These are phyloP conservation scores for Sesia apiformis DNA, from an alignment of 2,888 invertebrate genomes.

Conservation along the genomic window DNA sequence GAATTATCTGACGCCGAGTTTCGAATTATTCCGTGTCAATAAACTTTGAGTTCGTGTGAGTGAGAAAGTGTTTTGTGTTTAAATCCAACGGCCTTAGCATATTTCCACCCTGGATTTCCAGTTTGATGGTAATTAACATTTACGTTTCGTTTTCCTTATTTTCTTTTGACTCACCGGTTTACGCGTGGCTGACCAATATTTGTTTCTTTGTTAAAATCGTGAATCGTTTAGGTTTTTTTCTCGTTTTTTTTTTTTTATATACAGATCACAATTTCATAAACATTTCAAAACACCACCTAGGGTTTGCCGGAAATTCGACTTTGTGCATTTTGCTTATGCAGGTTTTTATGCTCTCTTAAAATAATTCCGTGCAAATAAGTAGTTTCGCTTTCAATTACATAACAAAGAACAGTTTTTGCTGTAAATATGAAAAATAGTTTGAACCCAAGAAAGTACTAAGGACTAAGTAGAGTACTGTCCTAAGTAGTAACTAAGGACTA, in stretches of 20 bases:
- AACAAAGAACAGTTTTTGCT: too few species aligned
- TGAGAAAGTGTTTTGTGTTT: conserved; percentile 27
- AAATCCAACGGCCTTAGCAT: conserved; percentile 12
- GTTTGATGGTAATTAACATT: conserved; percentile 34
- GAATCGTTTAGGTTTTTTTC: conserved; percentile 4
- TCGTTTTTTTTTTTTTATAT: background rate
- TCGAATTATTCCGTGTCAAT: conserved; percentile 26
- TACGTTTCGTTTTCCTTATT: background rate
- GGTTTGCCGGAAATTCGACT: too few species aligned
- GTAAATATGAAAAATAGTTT: too few species aligned
- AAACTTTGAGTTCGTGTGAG: conserved; percentile 32
- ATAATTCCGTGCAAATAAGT: too few species aligned
- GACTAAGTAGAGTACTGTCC: too few species aligned
- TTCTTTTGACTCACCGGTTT: conserved; percentile 4
- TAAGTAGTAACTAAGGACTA: too few species aligned
- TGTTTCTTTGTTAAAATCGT: conserved; percentile 5
- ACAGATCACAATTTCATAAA: too few species aligned
- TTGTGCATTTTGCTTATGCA: too few species aligned
- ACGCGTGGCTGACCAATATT: background rate
- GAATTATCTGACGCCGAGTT: conserved; percentile 16
- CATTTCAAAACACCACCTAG: too few species aligned
- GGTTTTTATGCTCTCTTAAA: too few species aligned
- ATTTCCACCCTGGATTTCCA: conserved; percentile 54
- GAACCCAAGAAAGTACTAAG: too few species aligned
- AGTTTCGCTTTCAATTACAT: too few species aligned